Evolutionary conservation across 2,113 vertebrate species (phyloP), one percentile per base, ranked within the genome.

Genomic region (Scomber colias): DNA sequence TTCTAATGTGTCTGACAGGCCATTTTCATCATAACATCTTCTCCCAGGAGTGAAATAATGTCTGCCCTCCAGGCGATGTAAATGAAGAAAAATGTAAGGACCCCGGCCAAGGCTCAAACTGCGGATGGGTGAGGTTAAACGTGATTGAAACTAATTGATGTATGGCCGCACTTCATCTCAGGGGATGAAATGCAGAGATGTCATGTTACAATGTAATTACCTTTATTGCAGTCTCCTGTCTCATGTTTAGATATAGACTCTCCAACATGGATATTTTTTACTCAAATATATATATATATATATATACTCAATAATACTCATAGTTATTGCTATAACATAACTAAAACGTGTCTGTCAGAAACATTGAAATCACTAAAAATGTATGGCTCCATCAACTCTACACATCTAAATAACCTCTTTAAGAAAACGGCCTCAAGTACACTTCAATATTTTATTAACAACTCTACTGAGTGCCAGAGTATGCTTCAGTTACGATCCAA

Each of bases 101-200:
- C 76, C 45, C 17, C 27, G 15, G 54, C 72, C 5, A 8, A 75
- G 64, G 75, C 64, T 62, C 54, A 49, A 77, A 66, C 54, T 72
- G 61, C 31, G 64, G 63, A 87, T 81, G 87, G 62, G 49, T 83
- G 67, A 87, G 82, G 83, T 90, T 87, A 86, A 90, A 90, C 44
- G 27, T 88, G 83, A 89, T 77, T 88, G 62, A 90, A 89, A 81
- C 54, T 79, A 90, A 92, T 87, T 92, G 91, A 92, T 90, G 68
- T 57, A 88, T 88, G 35, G 87, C 63, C 49, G 77, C 66, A 62
- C 73, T 77, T 81, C 56, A 69, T 89, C 89, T 88, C 84, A 64
- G 12, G 77, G 71, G 77, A 89, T 71, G 56, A 76, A 90, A 78
- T 85, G 77, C 72, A 89, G 82, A 90, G 89, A 90, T 81, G 76